These are phyloP conservation scores for Drosophila busckii DNA, from an alignment of 1,140 invertebrate genomes.

Conservation along the genomic window DNA sequence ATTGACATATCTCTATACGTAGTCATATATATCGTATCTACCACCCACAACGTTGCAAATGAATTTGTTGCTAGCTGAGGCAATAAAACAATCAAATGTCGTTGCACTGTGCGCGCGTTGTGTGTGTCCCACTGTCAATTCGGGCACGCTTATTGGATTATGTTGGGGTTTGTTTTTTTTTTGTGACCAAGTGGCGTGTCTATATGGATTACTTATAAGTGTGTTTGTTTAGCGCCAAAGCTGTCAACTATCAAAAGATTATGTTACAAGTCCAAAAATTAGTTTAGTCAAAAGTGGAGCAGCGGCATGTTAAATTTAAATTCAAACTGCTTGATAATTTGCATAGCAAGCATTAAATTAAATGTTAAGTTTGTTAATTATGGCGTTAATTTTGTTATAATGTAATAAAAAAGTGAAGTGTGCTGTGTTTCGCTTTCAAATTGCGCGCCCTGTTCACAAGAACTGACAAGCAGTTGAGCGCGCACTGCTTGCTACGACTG, in stretches of 20 bases:
- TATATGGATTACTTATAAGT: conserved; percentile 55
- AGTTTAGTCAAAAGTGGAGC: conserved; percentile 5
- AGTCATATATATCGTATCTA: conserved; percentile 5
- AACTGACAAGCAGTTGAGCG: no score
- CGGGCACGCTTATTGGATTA: conserved; percentile 64
- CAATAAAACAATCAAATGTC: conserved; percentile 66
- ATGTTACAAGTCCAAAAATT: conserved; percentile 39
- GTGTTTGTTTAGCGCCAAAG: conserved; percentile 26
- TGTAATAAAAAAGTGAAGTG: no score
- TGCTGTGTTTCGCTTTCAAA: no score
- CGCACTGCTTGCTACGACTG: background rate
- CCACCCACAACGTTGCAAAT: conserved; percentile 24
- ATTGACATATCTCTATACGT: conserved; percentile 4
- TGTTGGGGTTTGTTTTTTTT: conserved; percentile 19
- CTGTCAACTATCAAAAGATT: conserved; percentile 27
- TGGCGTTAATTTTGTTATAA: no score
- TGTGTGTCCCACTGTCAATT: conserved; percentile 17
- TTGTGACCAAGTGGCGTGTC: conserved; percentile 38
- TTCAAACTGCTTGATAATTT: no score
- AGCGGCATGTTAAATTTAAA: no score
- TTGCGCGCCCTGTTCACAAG: no score
- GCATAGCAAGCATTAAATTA: no score
- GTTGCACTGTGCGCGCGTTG: conserved; percentile 20
- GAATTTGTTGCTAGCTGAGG: conserved; percentile 42
- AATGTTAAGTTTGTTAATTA: no score